Base-by-base conservation (phyloP, 2,888 invertebrate genomes). In the Leptinotarsa rubiginosa region DNA sequence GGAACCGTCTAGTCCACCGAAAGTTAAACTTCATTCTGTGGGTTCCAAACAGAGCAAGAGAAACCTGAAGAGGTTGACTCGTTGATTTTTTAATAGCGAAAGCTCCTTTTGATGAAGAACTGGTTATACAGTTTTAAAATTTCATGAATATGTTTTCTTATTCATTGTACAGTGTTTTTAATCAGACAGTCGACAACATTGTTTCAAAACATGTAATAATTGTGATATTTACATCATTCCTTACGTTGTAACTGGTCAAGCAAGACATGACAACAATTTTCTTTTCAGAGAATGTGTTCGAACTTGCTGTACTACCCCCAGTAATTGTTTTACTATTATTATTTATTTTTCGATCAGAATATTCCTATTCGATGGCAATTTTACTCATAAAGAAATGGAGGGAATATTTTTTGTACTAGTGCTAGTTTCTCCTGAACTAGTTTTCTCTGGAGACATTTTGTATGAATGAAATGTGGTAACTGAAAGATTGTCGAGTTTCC, bases 1-100 rank as follows among this genome's bases (percentile, higher is more conserved):
- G 16, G 75, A 78, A 54, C 75, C 85, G 1, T 83, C 85, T 5
- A 86, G 86, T 74, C 87, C 87, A 2, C 85, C 85, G 1, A 85
- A 82, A 77, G 79, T 83, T 16, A 83, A 83, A 72, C 72, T 77
- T 16, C 79, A 81, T 74, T 78, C 84, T 16, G 84, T 83, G 7
- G 82, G 87, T 74, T 86, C 86, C 4, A 84, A 84, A 70, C 84
- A 84, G 76, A 87, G 87, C 74, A 86, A 86, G 78, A 83, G 82
- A 74, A 85, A 83, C 74, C 74, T 87, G 67, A 86, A 85, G 79
- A 81, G 87, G 54, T 82, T 87, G 59, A 85, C 85, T 16, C 74
- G 80, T 72, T 81, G 65, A 77, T 52, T 62, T 73, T 69, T 70
- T 56, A 47, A 54, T 16, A 31, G 15, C 18, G 22, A 22, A 41